Evolutionary conservation across 2,797 vertebrate species (phyloP), one percentile per base, ranked within the genome.

Genomic region (Dermochelys coriacea): DNA sequence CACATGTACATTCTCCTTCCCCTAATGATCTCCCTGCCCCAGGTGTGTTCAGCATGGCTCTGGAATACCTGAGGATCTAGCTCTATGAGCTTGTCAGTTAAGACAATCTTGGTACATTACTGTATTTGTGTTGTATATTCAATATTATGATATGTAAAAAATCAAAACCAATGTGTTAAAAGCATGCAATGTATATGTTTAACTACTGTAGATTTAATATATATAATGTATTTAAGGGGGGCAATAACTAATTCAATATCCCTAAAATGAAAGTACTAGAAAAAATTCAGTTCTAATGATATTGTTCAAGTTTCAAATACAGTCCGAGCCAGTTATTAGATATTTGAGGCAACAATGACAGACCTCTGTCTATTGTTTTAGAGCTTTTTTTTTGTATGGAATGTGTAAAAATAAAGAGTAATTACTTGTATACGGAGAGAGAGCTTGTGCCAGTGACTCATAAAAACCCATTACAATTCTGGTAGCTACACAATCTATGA

Each of bases 1-100:
- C 11, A 87, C 45, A 12, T 50, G 5, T 25, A 54, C 54, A 54
- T 54, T 54, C 54, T 54, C 54, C 54, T 54, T 54, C 54, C 54
- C 21, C 54, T 54, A 25, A 54, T 54, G 9, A 21, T 54, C 8
- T 25, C 54, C 54, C 54, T 54, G 23, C 54, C 8, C 54, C 54
- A 25, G 21, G 9, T 89, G 87, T 95, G 74, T 52, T 85, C 85
- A 85, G 85, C 50, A 29, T 68, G 85, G 31, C 86, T 64, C 25
- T n/a, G 5, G 64, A 85, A 85, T 93, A 19, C 5, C 51, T 90
- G 87, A 81, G 14, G 87, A 89, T 91, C 83, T 92, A 86, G 61
- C 81, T 52, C 74, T 90, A 23, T 84, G 87, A 89, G n/a, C 9
- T 47, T 89, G 45, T 52, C 86, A 86, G 86, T 77, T 27, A 91